A percentile compares a stretch with the other conserved stretches of the same genome.
These are phyloP conservation scores for Melipona beecheii DNA, from an alignment of 2,888 invertebrate species.

Conservation along the genomic window DNA sequence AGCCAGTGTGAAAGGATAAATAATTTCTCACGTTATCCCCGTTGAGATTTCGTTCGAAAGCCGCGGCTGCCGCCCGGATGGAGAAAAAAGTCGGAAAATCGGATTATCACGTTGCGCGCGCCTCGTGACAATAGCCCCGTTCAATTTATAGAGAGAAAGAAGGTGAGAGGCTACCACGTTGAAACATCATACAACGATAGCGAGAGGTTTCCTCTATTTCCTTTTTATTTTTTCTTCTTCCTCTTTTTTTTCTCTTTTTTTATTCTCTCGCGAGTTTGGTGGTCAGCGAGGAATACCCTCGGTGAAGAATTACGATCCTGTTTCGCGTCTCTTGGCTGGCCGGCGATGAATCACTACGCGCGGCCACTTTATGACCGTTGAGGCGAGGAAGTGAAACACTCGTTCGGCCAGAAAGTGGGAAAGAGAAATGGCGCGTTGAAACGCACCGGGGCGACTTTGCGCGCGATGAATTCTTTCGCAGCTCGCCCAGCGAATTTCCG, in stretches of 20 bases:
- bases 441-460: background rate
- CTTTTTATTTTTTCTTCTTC: no score
- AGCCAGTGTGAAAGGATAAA: background rate
- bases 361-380: background rate
- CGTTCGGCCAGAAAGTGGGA: background rate
- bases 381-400: background rate
- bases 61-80: no score
- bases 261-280: background rate
- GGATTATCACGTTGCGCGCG: background rate
- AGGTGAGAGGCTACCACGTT: background rate
- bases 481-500: background rate
- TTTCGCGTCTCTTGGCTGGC: background rate
- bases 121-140: background rate
- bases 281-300: background rate
- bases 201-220: background rate
- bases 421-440: background rate
- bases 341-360: background rate
- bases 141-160: background rate
- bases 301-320: background rate
- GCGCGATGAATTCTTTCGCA: background rate
- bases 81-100: background rate
- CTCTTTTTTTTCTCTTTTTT: no score
- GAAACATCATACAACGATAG: background rate
- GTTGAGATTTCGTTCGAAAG: background rate
- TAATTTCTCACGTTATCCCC: background rate